Conservation (phyloP, 2,797 vertebrate genomes). For the Etheostoma perlongum region DNA sequence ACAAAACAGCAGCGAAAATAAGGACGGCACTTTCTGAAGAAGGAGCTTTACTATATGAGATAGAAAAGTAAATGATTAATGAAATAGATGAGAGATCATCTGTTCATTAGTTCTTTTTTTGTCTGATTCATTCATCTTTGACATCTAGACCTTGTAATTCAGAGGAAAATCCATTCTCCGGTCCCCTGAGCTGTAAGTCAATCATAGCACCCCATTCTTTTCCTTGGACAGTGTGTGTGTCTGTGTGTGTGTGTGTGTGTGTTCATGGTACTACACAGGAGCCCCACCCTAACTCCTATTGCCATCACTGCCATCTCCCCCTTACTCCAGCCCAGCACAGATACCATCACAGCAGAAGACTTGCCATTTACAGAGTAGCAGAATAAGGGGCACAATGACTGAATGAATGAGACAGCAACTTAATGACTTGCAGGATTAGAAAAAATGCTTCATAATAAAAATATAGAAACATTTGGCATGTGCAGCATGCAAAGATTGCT, state of each 20-base stretch:
- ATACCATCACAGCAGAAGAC: slow-evolving; percentile 61
- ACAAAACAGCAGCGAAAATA: slow-evolving; percentile 18
- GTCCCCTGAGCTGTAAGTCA: slow-evolving; percentile 45
- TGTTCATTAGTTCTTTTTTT: neutral
- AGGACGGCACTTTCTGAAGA: slow-evolving; percentile 5
- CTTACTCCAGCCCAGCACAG: slow-evolving; percentile 30
- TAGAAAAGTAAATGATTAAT: neutral
- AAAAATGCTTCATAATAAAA: slow-evolving; percentile 29
- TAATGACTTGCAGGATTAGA: slow-evolving; percentile 19
- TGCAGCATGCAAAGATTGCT: slow-evolving; percentile 5
- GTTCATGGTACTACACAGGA: slow-evolving; percentile 9
- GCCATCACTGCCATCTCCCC: slow-evolving; percentile 48
- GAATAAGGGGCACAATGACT: slow-evolving; percentile 38
- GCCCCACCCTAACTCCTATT: slow-evolving; percentile 42
- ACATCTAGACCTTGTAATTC: slow-evolving; percentile 41
- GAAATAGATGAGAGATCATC: slow-evolving; percentile 19
- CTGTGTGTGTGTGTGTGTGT: slow-evolving; percentile 24
- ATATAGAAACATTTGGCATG: slow-evolving; percentile 14
- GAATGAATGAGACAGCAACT: slow-evolving; percentile 41
- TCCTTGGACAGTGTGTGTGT: slow-evolving; percentile 31
- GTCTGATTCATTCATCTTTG: slow-evolving; percentile 44
- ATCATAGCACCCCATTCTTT: slow-evolving; percentile 24
- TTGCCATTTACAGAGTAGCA: slow-evolving; percentile 36
- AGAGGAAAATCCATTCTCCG: slow-evolving; percentile 43
- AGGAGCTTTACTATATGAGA: neutral